A percentile compares a stretch with the other conserved stretches of the same genome.
Evolutionary conservation across 1,140 invertebrate species (phyloP).

Genomic region (Bombus confusus): DNA sequence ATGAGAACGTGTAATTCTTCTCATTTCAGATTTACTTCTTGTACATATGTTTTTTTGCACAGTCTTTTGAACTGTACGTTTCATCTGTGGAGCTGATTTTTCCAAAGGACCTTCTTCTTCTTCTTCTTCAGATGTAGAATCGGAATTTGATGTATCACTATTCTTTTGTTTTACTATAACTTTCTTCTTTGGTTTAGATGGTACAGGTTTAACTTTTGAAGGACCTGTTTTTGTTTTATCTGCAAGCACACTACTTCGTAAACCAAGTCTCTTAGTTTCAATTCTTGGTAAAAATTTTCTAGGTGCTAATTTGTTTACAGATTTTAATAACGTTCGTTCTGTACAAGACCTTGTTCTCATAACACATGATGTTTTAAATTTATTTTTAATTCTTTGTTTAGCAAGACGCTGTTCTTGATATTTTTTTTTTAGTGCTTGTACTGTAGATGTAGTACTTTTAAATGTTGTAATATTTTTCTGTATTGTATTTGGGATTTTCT

Average conservation of each 20-base stretch:
- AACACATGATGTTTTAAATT: conserved; percentile 74
- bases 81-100: conserved; percentile 58
- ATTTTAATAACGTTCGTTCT: conserved; percentile 68
- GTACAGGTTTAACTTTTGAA: conserved; percentile 47
- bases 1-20: conserved; percentile 76
- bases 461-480: conserved; percentile 71
- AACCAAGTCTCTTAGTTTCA: conserved; percentile 74
- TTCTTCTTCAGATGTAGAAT: conserved; percentile 79
- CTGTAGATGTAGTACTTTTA: conserved; percentile 79
- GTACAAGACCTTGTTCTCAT: conserved; percentile 78
- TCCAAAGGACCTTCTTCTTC: conserved; percentile 67
- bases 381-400: conserved; percentile 81
- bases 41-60: conserved; percentile 72
- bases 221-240: conserved; percentile 61
- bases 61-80: conserved; percentile 64
- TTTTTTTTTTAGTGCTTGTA: conserved; percentile 86
- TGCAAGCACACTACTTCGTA: conserved; percentile 74
- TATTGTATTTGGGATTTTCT: conserved; percentile 58
- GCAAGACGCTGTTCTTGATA: conserved; percentile 86
- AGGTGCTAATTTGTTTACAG: conserved; percentile 62
- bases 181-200: conserved; percentile 66
- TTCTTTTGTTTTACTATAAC: conserved; percentile 61
- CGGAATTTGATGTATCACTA: conserved; percentile 71
- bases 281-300: conserved; percentile 72
- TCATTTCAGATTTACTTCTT: conserved; percentile 74